Conservation (phyloP, 2,797 vertebrate genomes). For the Pelodytes ibericus region DNA sequence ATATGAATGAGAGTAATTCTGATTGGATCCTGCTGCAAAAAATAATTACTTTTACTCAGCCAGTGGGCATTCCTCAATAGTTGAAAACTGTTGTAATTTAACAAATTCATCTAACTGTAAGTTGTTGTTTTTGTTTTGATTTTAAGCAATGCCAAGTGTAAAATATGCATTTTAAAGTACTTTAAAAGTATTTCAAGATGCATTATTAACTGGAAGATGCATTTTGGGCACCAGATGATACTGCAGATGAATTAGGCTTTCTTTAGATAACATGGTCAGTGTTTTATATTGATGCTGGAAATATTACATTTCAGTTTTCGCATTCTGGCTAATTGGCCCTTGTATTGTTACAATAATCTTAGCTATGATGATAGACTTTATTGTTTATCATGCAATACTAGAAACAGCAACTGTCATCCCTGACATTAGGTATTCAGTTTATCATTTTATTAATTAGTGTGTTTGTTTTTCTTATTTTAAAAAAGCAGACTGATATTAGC, state of each 20-base stretch:
- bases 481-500: background rate
- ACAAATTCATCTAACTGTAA: too few relatives aligned
- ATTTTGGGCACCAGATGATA: too few relatives aligned
- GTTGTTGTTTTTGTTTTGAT: too few relatives aligned
- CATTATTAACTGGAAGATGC: too few relatives aligned
- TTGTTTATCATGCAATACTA: background rate
- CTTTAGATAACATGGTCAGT: constrained; percentile 4
- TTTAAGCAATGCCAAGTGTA: too few relatives aligned
- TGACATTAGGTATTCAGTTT: background rate
- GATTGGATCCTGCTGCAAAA: too few relatives aligned
- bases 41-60: too few relatives aligned
- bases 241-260: background rate
- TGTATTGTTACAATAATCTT: constrained; percentile 4
- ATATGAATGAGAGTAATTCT: too few relatives aligned
- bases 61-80: too few relatives aligned
- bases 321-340: background rate
- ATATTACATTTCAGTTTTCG: background rate
- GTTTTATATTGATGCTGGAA: background rate
- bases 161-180: too few relatives aligned
- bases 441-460: background rate
- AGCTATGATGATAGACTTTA: background rate
- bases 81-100: too few relatives aligned
- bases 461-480: background rate
- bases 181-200: too few relatives aligned
- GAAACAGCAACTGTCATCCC: background rate